These are phyloP conservation scores for Verasper variegatus DNA, from an alignment of 2,113 vertebrate genomes.

Conservation along the genomic window DNA sequence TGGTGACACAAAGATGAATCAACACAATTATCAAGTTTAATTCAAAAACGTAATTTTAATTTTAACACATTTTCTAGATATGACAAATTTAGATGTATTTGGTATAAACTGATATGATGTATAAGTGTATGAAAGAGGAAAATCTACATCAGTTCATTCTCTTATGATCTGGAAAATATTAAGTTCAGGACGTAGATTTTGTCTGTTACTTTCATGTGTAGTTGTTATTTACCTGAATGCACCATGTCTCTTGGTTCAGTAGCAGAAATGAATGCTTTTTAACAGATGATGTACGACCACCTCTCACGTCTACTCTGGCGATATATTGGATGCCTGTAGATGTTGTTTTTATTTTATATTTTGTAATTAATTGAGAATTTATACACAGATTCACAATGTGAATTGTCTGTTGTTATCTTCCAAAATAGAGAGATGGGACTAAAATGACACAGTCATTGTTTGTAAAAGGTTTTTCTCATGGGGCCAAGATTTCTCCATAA, in stretches of 20 bases:
- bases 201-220: slow-evolving; percentile 20
- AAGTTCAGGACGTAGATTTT: background rate
- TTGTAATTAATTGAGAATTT: slow-evolving; percentile 29
- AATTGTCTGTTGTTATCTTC: slow-evolving; percentile 43
- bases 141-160: background rate
- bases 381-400: slow-evolving; percentile 45
- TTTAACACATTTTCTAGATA: background rate
- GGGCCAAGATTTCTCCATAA: slow-evolving; percentile 78
- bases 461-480: slow-evolving; percentile 46
- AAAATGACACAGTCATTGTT: slow-evolving; percentile 31
- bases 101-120: too few relatives aligned
- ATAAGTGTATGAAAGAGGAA: too few relatives aligned
- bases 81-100: background rate
- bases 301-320: background rate
- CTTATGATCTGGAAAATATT: slow-evolving; percentile 5
- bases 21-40: background rate
- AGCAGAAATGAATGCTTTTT: background rate
- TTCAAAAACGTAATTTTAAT: too few relatives aligned
- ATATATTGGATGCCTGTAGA: slow-evolving; percentile 12
- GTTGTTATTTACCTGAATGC: slow-evolving; percentile 20
- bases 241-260: background rate
- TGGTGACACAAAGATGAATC: background rate
- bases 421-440: slow-evolving; percentile 29
- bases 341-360: slow-evolving; percentile 2
- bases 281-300: background rate